Conservation (phyloP, 2,113 vertebrate genomes). For the Corvus moneduloides region DNA sequence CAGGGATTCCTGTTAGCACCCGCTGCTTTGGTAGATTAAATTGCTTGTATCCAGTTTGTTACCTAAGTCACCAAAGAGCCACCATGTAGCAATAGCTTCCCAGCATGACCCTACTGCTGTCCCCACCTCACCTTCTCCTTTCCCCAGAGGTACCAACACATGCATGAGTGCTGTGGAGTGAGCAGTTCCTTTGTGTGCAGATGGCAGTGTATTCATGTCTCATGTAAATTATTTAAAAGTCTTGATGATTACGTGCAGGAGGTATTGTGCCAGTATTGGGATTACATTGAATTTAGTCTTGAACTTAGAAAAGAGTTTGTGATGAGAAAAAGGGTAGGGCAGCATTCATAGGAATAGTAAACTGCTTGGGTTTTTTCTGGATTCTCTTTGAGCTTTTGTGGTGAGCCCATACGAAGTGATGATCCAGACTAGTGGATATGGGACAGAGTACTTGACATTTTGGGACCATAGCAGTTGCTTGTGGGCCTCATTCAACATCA, state of each 20-base stretch:
- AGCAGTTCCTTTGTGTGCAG: neutral
- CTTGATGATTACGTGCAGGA: neutral
- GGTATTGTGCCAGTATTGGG: neutral
- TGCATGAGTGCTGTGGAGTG: accelerated
- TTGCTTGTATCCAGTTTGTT: neutral
- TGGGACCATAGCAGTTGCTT: neutral
- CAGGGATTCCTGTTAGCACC: neutral
- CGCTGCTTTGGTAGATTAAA: neutral
- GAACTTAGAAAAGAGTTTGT: neutral
- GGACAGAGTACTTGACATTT: neutral
- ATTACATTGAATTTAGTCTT: neutral
- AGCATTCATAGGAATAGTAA: neutral
- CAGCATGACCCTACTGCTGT: neutral
- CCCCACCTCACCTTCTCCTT: neutral
- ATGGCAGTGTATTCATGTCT: neutral
- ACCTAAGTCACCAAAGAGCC: neutral
- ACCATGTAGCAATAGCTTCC: neutral
- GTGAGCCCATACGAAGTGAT: neutral
- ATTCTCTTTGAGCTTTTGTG: neutral
- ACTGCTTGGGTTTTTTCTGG: neutral
- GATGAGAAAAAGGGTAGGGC: neutral
- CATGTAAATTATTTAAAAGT: neutral
- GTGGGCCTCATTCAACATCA: neutral
- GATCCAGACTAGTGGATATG: neutral
- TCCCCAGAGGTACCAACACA: neutral